These are phyloP conservation scores for Trichogramma pretiosum DNA, from an alignment of 1,140 invertebrate species.

Conservation along the genomic window DNA sequence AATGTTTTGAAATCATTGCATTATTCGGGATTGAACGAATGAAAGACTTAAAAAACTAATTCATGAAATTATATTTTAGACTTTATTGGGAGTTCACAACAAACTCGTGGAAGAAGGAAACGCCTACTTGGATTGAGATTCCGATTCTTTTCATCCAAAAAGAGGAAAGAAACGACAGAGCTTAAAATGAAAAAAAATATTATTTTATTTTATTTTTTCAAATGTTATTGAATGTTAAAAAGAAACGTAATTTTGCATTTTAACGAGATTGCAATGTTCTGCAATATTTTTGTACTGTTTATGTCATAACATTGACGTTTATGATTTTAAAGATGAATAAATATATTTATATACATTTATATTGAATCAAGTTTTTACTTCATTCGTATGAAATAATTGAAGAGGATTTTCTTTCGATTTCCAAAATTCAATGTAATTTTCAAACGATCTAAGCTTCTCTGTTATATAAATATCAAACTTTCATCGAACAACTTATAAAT, in stretches of 20 bases:
- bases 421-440: too few species aligned
- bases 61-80: too few species aligned
- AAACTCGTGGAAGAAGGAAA: conserved; percentile 32
- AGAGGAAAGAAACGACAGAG: conserved; percentile 7
- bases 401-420: too few species aligned
- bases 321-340: neutral
- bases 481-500: too few species aligned
- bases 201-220: conserved; percentile 5
- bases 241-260: neutral
- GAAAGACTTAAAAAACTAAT: too few species aligned
- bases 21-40: too few species aligned
- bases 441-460: too few species aligned
- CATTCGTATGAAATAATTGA: too few species aligned
- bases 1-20: too few species aligned
- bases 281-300: conserved; percentile 8
- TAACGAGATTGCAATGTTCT: neutral
- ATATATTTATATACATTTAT: neutral
- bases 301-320: neutral
- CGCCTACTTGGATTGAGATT: conserved; percentile 4
- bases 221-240: conserved; percentile 2
- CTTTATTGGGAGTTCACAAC: conserved; percentile 42
- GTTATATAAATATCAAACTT: too few species aligned
- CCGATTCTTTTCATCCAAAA: neutral
- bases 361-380: neutral
- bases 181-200: neutral